Evolutionary conservation across 2,888 invertebrate species (phyloP), one percentile per base, ranked within the genome.

Genomic region (Orchestes rusci): DNA sequence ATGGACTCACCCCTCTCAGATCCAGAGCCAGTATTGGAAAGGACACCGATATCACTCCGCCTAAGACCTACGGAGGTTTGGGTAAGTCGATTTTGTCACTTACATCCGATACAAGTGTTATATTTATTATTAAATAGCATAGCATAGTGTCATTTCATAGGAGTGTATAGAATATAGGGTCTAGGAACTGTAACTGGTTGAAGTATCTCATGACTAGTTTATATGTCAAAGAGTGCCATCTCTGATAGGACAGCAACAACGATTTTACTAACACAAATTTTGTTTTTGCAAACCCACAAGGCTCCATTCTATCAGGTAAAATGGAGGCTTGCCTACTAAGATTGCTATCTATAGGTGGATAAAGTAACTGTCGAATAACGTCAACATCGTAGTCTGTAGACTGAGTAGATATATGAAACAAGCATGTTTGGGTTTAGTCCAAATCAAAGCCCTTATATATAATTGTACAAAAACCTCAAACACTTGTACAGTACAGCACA

Each of bases 221-320:
- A n/a, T n/a, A n/a, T n/a, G n/a, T n/a, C n/a, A n/a, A n/a, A n/a
- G n/a, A n/a, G n/a, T n/a, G n/a, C n/a, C n/a, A n/a, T n/a, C n/a
- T n/a, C n/a, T n/a, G n/a, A n/a, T n/a, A n/a, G n/a, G n/a, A n/a
- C n/a, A n/a, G n/a, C n/a, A n/a, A n/a, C n/a, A n/a, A n/a, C n/a
- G n/a, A n/a, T n/a, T n/a, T n/a, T n/a, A 55, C 56, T 56, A 58
- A 58, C 45, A 41, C 33, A 41, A 53, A 57, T 58, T 73, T 72
- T 75, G 71, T 75, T 76, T 78, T 74, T 76, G 76, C 80, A 76
- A 77, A 75, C 77, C 45, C 37, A 75, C 77, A 82, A 82, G 82
- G 82, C 82, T 82, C 84, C 77, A 83, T 84, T 79, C 77, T 84
- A 76, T 83, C 84, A 84, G 84, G 84, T 84, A 84, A 84, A 80